A percentile compares a stretch with the other conserved stretches of the same genome.
These are phyloP conservation scores for Ptychoptera contaminata DNA, from an alignment of 2,888 invertebrate species.

Conservation along the genomic window DNA sequence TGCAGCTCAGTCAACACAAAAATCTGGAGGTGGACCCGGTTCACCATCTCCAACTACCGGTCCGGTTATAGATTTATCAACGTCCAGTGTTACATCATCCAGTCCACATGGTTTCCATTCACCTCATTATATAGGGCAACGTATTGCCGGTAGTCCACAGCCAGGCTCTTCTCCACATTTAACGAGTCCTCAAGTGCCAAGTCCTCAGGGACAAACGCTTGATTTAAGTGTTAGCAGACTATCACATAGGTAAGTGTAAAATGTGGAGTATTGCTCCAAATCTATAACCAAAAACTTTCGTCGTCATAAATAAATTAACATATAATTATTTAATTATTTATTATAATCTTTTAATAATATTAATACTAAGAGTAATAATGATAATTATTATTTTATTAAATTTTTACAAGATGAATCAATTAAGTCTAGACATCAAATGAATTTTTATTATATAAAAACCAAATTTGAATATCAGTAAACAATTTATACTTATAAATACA, in stretches of 20 bases:
- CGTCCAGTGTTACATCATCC: conserved; percentile 66
- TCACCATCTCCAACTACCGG: conserved; percentile 55
- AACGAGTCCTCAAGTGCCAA: conserved; percentile 78
- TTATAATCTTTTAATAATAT: too few species aligned
- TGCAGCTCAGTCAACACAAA: conserved; percentile 6
- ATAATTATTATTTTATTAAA: too few species aligned
- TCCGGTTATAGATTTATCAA: conserved; percentile 73
- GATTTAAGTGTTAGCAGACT: conserved; percentile 78
- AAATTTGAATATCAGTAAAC: too few species aligned
- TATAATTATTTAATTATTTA: too few species aligned
- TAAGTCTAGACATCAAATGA: too few species aligned
- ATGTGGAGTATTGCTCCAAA: too few species aligned
- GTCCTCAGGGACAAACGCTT: conserved; percentile 79
- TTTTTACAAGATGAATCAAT: too few species aligned
- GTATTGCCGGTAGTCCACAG: conserved; percentile 54
- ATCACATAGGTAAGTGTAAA: conserved; percentile 53
- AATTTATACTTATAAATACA: too few species aligned
- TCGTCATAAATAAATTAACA: too few species aligned
- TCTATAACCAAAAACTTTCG: too few species aligned
- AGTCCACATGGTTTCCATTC: conserved; percentile 58
- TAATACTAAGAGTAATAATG: too few species aligned
- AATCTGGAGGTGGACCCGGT: conserved; percentile 16
- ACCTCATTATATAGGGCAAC: conserved; percentile 28
- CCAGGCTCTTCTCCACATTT: conserved; percentile 74
- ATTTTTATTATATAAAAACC: too few species aligned